Evolutionary conservation across 2,888 invertebrate genomes (phyloP), one percentile per base, ranked within the genome.

Genomic region (Mesorhabditis spiculigera): DNA sequence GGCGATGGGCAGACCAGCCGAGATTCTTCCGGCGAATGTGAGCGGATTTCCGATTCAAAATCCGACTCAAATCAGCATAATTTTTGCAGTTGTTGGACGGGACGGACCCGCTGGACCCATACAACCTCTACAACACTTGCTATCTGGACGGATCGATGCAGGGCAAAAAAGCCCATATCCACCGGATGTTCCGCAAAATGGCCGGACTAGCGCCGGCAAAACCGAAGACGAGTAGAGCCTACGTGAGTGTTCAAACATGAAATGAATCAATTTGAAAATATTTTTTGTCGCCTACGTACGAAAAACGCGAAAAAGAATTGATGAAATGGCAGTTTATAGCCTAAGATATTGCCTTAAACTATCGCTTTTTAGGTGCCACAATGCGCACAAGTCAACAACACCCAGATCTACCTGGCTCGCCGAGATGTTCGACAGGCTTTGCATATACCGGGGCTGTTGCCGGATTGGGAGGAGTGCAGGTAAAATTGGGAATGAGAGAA

Each of bases 401-500:
- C 78, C 5, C 70, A 65, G 43, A 65, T 13, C 13, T 81, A 76
- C 63, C 63, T 81, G 73, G 77, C 77, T 62, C 58, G 80, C 42
- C 71, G 70, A 4, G 80, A 78, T 63, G 81, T 81, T 44, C 72
- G 78, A 4, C 72, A 71, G 13, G 74, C 74, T 6, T 73, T 81
- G 5, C 81, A 81, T 65, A 78, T 81, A 65, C 77, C 78, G 10
- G 68, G 68, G n/a, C 72, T 72, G 28, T 66, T 77, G 10, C 75
- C 73, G 10, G 6, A 66, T 6, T 80, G 80, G 80, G 67, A 73
- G 41, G 78, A 78, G 62, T 80, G 80, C 70, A 78, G 73, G 78
- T 75, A 65, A 42, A 44, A 13, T 8, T 5, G 13, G 5, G 5
- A 8, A n/a, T 16, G 13, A 50, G 58, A 13, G 8, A 10, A 10